These are phyloP conservation scores for Drosophila multiciliata DNA, from an alignment of 2,888 invertebrate species.

Conservation along the genomic window DNA sequence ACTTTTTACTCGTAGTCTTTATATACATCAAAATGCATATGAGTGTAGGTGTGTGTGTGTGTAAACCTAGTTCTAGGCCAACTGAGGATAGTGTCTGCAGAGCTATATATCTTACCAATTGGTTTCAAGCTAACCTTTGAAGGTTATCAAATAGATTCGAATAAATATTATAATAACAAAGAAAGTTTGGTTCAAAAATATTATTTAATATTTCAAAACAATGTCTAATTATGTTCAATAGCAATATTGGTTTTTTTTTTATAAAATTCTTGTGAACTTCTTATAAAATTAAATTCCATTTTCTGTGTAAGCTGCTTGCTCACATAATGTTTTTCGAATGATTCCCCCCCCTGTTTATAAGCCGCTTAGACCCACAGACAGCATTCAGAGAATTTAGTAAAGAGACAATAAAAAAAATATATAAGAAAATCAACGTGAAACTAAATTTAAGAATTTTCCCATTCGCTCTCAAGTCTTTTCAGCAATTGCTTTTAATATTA, in stretches of 20 bases:
- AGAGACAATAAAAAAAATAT: background rate
- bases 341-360: conserved; percentile 25
- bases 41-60: background rate
- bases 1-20: conserved; percentile 5
- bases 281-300: background rate
- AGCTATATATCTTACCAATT: background rate
- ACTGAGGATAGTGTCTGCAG: background rate
- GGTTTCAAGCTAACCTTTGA: background rate
- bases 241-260: background rate
- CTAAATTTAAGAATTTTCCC: conserved; percentile 33
- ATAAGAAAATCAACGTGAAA: conserved; percentile 15
- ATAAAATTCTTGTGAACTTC: background rate
- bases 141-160: background rate
- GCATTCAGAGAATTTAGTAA: conserved; percentile 2
- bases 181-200: background rate
- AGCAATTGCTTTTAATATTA: conserved; percentile 45
- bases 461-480: conserved; percentile 24
- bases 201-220: background rate
- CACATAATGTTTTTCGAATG: conserved; percentile 30
- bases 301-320: conserved; percentile 31
- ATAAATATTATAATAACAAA: background rate
- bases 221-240: background rate
- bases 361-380: conserved; percentile 34
- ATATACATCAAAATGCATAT: background rate
- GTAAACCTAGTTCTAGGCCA: conserved; percentile 26